Evolutionary conservation across 2,797 vertebrate species (phyloP).

Genomic region (Pempheris klunzingeri): DNA sequence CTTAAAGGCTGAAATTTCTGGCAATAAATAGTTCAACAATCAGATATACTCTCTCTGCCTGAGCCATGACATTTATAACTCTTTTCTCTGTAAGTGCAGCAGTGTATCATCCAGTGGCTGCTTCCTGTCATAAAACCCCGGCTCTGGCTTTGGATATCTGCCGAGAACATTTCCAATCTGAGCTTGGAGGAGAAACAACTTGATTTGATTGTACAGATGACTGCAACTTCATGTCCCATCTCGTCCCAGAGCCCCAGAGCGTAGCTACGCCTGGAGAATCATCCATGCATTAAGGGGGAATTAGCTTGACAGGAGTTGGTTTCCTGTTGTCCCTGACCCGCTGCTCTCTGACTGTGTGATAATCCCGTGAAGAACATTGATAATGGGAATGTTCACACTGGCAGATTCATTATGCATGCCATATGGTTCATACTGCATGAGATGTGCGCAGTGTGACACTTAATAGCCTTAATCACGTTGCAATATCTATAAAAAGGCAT

Average conservation of each 20-base stretch:
- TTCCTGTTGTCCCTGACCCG: conserved; percentile 69
- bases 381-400: conserved; percentile 37
- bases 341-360: conserved; percentile 71
- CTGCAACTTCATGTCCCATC: conserved; percentile 74
- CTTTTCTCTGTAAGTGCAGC: conserved; percentile 33
- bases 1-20: neutral
- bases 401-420: conserved; percentile 52
- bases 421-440: conserved; percentile 44
- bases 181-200: conserved; percentile 67
- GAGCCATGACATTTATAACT: conserved; percentile 39
- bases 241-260: conserved; percentile 63
- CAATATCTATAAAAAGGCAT: conserved; percentile 25
- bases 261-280: conserved; percentile 62
- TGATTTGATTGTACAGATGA: conserved; percentile 83
- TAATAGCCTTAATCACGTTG: conserved; percentile 44
- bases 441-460: conserved; percentile 32
- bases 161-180: conserved; percentile 62
- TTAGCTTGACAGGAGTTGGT: conserved; percentile 67
- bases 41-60: conserved; percentile 4
- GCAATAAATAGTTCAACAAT: neutral
- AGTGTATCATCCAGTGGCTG: conserved; percentile 64
- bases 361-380: conserved; percentile 48
- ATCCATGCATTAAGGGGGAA: conserved; percentile 72
- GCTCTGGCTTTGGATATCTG: conserved; percentile 61
- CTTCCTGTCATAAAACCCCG: conserved; percentile 52